Conservation (phyloP, 2,888 invertebrate genomes). For the Polia nebulosa region DNA sequence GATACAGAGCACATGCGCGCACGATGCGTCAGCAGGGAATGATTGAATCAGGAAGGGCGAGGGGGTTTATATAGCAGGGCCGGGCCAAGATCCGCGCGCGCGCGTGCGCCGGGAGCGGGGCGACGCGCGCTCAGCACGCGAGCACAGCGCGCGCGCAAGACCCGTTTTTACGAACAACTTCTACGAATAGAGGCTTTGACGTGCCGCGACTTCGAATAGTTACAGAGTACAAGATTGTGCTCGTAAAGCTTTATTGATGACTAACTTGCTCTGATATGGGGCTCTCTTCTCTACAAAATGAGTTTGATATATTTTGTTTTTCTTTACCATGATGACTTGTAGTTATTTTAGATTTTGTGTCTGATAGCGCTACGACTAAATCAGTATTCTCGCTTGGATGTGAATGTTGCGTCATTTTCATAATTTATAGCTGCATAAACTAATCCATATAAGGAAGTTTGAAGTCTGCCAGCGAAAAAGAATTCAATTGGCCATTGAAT, state of each 20-base stretch:
- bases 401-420: constrained; percentile 42
- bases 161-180: constrained; percentile 86
- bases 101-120: constrained; percentile 78
- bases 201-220: constrained; percentile 82
- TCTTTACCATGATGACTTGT: constrained; percentile 49
- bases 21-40: constrained; percentile 86
- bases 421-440: constrained; percentile 45
- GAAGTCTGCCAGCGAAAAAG: constrained; percentile 26
- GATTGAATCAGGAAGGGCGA: constrained; percentile 87
- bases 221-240: constrained; percentile 73
- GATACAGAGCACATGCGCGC: constrained; percentile 81
- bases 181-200: constrained; percentile 89
- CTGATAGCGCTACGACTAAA: constrained; percentile 49
- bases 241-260: constrained; percentile 81
- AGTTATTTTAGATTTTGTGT: constrained; percentile 52
- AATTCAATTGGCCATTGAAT: constrained; percentile 54
- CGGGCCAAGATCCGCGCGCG: constrained; percentile 68
- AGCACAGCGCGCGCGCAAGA: constrained; percentile 86
- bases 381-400: constrained; percentile 45
- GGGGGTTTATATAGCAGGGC: constrained; percentile 82
- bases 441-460: constrained; percentile 47
- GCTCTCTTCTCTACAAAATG: constrained; percentile 50
- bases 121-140: constrained; percentile 85
- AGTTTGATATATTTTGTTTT: constrained; percentile 61
- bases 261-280: constrained; percentile 66